These are phyloP conservation scores for Coturnix japonica DNA, from an alignment of 2,113 vertebrate genomes.

Conservation along the genomic window DNA sequence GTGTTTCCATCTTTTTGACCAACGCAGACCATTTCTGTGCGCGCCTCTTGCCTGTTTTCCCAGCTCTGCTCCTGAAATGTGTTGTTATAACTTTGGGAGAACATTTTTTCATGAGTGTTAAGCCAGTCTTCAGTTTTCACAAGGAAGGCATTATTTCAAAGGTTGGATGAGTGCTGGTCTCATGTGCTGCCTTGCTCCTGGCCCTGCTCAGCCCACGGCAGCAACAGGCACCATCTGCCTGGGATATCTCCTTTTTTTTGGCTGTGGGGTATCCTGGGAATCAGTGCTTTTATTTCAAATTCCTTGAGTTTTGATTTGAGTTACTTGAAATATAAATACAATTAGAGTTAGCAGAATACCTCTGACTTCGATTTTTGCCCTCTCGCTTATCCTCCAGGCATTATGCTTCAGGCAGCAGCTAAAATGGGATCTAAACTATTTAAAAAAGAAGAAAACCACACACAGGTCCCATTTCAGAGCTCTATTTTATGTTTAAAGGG, in stretches of 20 bases:
- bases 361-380: slow-evolving; percentile 41
- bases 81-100: neutral
- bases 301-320: slow-evolving; percentile 25
- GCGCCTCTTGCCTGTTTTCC: neutral
- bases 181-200: fast-evolving
- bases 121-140: neutral
- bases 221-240: neutral
- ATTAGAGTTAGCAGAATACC: slow-evolving; percentile 38
- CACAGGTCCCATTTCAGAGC: slow-evolving; percentile 14
- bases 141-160: neutral
- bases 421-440: slow-evolving; percentile 37
- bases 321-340: slow-evolving; percentile 30
- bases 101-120: neutral
- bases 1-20: neutral
- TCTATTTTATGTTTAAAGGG: slow-evolving; percentile 53
- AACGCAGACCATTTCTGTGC: neutral
- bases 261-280: neutral
- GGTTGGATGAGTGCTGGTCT: fast-evolving
- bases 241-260: neutral
- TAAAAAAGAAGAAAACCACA: neutral
- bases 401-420: slow-evolving; percentile 48
- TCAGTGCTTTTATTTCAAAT: slow-evolving; percentile 25
- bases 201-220: fast-evolving
- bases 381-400: slow-evolving; percentile 46
- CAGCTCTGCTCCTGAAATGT: neutral